These are phyloP conservation scores for Ochropleura plecta DNA, from an alignment of 2,888 invertebrate species.

Conservation along the genomic window DNA sequence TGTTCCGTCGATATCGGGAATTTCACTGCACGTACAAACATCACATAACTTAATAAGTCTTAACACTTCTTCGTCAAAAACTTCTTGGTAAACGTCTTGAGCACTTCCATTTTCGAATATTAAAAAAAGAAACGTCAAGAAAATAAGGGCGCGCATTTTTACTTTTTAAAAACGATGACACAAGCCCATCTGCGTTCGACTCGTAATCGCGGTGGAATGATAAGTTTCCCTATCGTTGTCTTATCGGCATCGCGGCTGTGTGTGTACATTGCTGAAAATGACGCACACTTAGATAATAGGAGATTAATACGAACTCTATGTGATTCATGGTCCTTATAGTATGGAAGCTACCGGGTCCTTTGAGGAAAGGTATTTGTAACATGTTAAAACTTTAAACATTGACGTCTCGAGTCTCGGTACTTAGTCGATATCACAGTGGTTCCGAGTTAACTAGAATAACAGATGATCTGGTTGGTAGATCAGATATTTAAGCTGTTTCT, in stretches of 20 bases:
- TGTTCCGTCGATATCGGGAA: constrained; percentile 82
- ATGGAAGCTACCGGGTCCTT: constrained; percentile 43
- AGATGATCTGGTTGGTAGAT: constrained; percentile 39
- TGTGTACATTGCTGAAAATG: constrained; percentile 86
- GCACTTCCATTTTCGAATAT: constrained; percentile 72
- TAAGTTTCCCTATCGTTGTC: constrained; percentile 83
- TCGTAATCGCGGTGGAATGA: constrained; percentile 83
- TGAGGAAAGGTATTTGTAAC: constrained; percentile 38
- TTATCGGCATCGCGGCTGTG: constrained; percentile 81
- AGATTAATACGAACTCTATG: constrained; percentile 69
- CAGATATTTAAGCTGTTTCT: background rate
- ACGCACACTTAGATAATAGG: constrained; percentile 77
- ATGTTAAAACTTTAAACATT: constrained; percentile 34
- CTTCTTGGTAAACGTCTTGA: constrained; percentile 71
- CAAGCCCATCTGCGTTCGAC: constrained; percentile 76
- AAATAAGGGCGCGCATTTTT: constrained; percentile 80
- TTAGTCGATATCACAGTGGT: constrained; percentile 7
- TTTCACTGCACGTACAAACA: constrained; percentile 88
- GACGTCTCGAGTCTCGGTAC: background rate
- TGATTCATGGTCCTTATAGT: constrained; percentile 62
- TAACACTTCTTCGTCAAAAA: constrained; percentile 66
- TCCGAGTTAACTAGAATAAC: constrained; percentile 30
- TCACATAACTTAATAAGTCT: constrained; percentile 82
- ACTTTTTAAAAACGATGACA: constrained; percentile 65
- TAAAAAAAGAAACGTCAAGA: constrained; percentile 78